phyloP scores from a whole-genome alignment of 2,113 vertebrate species.

The Apteryx mantelli region DNA sequence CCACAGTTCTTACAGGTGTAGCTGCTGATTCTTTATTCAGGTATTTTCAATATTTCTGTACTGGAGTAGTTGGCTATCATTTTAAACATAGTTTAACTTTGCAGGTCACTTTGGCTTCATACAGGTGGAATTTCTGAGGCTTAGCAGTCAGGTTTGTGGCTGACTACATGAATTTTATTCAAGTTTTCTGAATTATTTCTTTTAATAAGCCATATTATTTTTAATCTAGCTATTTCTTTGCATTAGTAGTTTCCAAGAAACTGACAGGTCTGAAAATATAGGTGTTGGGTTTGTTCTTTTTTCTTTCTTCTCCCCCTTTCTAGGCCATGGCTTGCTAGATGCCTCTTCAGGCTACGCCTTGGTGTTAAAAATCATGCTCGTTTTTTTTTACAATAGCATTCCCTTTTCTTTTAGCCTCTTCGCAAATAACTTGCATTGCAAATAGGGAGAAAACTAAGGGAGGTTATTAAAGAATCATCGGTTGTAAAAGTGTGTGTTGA shows the following conservation, averaged over 20 bases:
- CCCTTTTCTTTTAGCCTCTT: neutral
- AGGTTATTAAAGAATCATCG: neutral
- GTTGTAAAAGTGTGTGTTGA: neutral
- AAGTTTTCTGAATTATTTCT: neutral
- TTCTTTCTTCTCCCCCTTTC: neutral
- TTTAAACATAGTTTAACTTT: neutral
- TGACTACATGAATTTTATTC: neutral
- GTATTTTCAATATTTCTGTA: neutral
- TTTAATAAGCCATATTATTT: neutral
- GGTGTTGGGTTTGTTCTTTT: neutral
- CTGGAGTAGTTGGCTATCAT: neutral
- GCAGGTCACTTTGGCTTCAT: neutral
- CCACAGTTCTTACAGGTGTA: neutral
- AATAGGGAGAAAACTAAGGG: neutral
- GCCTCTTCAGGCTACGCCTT: neutral
- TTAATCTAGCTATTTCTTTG: neutral
- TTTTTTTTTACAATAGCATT: neutral
- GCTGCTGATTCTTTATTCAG: neutral
- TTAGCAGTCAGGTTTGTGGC: neutral
- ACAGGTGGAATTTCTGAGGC: neutral
- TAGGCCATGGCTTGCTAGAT: neutral
- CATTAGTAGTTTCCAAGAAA: neutral
- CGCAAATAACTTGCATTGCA: neutral
- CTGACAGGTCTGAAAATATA: neutral
- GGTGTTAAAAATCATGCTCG: neutral